Conservation (phyloP, 2,888 invertebrate genomes). For the Lysandra bellargus region DNA sequence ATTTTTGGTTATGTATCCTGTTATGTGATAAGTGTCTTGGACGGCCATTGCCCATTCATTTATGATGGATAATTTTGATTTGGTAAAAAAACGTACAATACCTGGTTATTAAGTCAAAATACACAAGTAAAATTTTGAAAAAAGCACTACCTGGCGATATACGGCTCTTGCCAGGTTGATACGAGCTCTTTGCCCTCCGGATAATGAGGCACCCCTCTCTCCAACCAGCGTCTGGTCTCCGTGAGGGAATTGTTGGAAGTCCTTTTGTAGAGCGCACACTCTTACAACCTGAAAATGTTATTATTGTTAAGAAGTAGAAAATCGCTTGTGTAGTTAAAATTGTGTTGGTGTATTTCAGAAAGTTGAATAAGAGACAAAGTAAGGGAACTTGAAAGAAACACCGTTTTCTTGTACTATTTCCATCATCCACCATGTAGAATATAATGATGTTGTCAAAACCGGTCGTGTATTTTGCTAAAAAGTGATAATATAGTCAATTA, state of each 20-base stretch:
- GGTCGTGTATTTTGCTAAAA: no score
- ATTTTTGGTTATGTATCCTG: background rate
- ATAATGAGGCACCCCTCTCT: constrained; percentile 89
- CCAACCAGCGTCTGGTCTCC: constrained; percentile 89
- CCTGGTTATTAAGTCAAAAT: no score
- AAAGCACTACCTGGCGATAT: constrained; percentile 77
- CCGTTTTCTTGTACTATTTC: no score
- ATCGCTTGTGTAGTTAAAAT: no score
- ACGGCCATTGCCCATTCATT: background rate
- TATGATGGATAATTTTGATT: background rate
- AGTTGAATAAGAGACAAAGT: no score
- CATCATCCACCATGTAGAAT: no score
- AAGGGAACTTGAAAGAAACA: no score
- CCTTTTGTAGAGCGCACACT: constrained; percentile 86
- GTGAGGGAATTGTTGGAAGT: constrained; percentile 86
- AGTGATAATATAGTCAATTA: no score
- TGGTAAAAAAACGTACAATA: no score
- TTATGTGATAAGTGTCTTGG: background rate
- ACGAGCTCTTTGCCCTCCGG: constrained; percentile 91
- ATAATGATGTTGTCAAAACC: no score
- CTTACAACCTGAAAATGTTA: constrained; percentile 71
- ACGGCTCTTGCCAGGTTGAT: constrained; percentile 85
- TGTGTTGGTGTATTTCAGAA: no score
- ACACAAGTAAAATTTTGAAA: background rate
- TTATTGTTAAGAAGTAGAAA: background rate